Conservation (phyloP, 2,797 vertebrate genomes). For the Phataginus tetradactyla region DNA sequence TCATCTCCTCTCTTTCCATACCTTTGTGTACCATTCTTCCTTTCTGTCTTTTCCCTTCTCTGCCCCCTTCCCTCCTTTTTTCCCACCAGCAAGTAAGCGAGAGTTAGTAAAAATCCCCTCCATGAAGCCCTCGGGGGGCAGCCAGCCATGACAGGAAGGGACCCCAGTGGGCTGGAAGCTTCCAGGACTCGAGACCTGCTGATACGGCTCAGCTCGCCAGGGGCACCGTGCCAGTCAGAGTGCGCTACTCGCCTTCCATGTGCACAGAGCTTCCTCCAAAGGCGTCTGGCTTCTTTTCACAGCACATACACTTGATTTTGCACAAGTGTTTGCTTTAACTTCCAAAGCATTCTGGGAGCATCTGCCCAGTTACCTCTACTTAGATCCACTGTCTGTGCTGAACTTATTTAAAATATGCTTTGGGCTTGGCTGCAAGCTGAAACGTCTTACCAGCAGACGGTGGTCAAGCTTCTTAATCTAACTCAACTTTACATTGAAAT, state of each 20-base stretch:
- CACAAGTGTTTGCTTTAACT: background rate
- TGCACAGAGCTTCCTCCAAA: background rate
- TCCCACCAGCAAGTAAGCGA: no score
- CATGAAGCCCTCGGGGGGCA: no score
- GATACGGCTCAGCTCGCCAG: background rate
- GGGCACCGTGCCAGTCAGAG: background rate
- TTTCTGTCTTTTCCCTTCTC: background rate
- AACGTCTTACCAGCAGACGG: rapidly evolving
- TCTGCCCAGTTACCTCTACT: no score
- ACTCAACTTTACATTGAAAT: background rate
- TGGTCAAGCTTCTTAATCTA: background rate
- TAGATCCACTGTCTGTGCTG: background rate
- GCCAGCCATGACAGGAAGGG: no score
- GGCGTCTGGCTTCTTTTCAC: no score
- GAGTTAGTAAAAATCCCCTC: no score
- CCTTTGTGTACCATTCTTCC: background rate
- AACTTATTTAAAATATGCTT: background rate
- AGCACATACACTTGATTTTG: background rate
- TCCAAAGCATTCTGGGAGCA: background rate
- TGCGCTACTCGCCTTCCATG: background rate
- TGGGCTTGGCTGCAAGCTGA: background rate
- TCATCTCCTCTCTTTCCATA: background rate
- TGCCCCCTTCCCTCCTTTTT: no score
- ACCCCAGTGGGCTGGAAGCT: rapidly evolving
- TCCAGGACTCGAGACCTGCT: background rate